A percentile compares a stretch with the other conserved stretches of the same genome.
These are phyloP conservation scores for Dynastes maya DNA, from an alignment of 2,888 invertebrate genomes.

Conservation along the genomic window DNA sequence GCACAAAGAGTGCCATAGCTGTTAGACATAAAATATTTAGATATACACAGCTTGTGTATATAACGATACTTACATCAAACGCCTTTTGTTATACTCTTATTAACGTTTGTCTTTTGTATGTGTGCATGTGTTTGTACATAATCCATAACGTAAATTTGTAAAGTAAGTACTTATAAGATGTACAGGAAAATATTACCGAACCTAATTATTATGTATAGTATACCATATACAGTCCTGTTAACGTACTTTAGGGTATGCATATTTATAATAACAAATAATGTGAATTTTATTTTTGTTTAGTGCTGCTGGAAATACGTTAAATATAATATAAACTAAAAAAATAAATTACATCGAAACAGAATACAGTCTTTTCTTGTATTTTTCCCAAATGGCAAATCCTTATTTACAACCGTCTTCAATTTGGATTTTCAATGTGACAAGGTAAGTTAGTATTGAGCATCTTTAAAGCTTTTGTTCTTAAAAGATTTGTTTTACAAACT, in stretches of 20 bases:
- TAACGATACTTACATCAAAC: too few species aligned
- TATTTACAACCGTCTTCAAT: too few species aligned
- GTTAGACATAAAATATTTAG: too few species aligned
- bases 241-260: conserved; percentile 23
- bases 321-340: conserved; percentile 11
- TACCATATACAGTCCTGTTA: background rate
- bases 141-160: background rate
- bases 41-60: too few species aligned
- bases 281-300: conserved; percentile 39
- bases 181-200: conserved; percentile 2
- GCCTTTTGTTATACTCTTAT: too few species aligned
- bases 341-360: conserved; percentile 31
- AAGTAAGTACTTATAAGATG: background rate
- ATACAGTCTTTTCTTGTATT: background rate
- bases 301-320: conserved; percentile 20
- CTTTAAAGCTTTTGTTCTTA: too few species aligned
- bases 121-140: background rate
- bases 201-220: background rate
- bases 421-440: too few species aligned
- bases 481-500: too few species aligned
- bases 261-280: conserved; percentile 27
- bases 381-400: background rate
- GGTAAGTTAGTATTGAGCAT: too few species aligned
- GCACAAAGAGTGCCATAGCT: too few species aligned
- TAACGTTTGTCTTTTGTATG: background rate